Conservation (phyloP, 2,888 invertebrate genomes). For the Liodrosophila aerea region DNA sequence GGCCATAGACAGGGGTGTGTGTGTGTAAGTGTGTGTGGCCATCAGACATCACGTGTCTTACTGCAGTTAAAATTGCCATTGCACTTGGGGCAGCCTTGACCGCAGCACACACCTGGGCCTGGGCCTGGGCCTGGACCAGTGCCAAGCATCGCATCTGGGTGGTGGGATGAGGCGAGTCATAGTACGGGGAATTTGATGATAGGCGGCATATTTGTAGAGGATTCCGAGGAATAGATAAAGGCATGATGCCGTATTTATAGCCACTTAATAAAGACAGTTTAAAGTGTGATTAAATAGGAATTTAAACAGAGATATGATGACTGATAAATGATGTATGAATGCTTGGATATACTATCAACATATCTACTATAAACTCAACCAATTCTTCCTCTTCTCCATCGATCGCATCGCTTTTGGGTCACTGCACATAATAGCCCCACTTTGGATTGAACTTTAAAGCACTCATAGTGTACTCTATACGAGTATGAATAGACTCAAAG, state of each 20-base stretch:
- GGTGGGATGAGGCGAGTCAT: no score
- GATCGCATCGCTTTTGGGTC: conserved; percentile 37
- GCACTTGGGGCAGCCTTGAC: conserved; percentile 33
- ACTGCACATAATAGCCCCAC: conserved; percentile 12
- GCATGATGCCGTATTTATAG: no score
- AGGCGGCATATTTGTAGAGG: no score
- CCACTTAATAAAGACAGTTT: no score
- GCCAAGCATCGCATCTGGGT: conserved; percentile 26
- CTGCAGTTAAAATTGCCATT: conserved; percentile 14
- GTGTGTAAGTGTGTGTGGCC: conserved; percentile 7
- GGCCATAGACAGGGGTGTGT: neutral
- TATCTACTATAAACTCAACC: no score
- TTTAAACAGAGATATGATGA: no score
- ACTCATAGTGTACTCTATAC: neutral
- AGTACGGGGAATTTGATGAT: no score
- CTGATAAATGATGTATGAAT: no score
- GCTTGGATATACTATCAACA: no score
- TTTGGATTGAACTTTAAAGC: conserved; percentile 35
- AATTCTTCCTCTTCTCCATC: no score
- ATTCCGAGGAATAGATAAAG: no score
- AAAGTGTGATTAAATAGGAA: no score
- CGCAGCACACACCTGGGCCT: conserved; percentile 28
- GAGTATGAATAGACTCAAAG: neutral
- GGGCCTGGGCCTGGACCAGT: conserved; percentile 33
- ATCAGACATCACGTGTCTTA: conserved; percentile 33